Conservation (phyloP, 2,113 vertebrate genomes). For the Syrmaticus mikado region DNA sequence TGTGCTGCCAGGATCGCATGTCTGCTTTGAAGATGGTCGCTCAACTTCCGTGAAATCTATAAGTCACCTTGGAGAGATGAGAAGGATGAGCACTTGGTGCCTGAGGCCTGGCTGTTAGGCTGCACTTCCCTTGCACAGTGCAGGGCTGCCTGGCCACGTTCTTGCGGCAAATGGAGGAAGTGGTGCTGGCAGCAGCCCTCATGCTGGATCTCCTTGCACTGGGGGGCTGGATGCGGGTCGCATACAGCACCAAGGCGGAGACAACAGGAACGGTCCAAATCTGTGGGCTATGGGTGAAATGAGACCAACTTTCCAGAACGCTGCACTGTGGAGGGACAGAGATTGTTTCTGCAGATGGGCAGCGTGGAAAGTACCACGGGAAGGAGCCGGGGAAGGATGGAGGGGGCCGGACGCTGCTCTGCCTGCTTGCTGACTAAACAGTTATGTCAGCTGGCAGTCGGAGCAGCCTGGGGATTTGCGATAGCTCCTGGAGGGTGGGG, state of each 20-base stretch:
- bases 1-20: not conserved
- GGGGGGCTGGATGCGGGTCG: conserved; percentile 6
- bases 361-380: not conserved
- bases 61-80: conserved; percentile 58
- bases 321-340: not conserved
- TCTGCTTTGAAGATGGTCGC: not conserved
- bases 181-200: conserved; percentile 60
- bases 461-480: conserved; percentile 80
- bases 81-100: conserved; percentile 76
- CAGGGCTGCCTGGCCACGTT: conserved; percentile 46
- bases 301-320: not conserved
- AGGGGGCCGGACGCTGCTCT: conserved; percentile 38
- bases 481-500: conserved; percentile 80
- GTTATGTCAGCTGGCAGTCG: conserved; percentile 86
- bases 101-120: conserved; percentile 71
- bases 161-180: conserved; percentile 85
- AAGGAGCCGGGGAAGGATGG: conserved; percentile 35
- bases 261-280: too few relatives aligned
- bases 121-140: conserved; percentile 66
- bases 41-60: not conserved
- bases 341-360: not conserved
- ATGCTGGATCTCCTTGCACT: not conserved
- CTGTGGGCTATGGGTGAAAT: not conserved
- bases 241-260: not conserved
- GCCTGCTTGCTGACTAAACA: conserved; percentile 86